These are phyloP conservation scores for Cheilosia grossa DNA, from an alignment of 2,888 invertebrate genomes.

Conservation along the genomic window DNA sequence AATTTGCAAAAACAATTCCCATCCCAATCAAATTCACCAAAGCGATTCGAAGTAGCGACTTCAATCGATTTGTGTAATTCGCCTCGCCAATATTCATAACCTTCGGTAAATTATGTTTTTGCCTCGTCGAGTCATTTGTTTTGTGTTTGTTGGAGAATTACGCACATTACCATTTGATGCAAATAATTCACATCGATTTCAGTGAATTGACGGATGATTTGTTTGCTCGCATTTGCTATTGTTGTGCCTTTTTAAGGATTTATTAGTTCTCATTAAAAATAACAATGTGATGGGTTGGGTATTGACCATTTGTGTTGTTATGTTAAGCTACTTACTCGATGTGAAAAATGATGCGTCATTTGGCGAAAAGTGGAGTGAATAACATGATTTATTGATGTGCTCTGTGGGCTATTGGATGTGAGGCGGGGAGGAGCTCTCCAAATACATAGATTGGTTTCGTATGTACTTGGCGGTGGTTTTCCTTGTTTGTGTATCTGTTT, in stretches of 20 bases:
- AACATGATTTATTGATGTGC: conserved; percentile 37
- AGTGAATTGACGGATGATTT: conserved; percentile 40
- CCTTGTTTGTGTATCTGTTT: neutral
- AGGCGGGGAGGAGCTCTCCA: neutral
- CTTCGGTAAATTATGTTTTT: conserved; percentile 13
- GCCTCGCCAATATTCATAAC: conserved; percentile 18
- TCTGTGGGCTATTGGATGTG: neutral
- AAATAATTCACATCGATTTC: conserved; percentile 54
- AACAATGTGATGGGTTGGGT: conserved; percentile 46
- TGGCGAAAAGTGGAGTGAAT: conserved; percentile 19
- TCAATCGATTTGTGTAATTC: conserved; percentile 18
- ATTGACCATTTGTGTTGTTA: conserved; percentile 42
- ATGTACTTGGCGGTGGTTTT: too few relatives aligned
- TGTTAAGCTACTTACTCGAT: conserved; percentile 30
- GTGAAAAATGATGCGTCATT: conserved; percentile 32
- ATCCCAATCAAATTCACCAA: too few relatives aligned
- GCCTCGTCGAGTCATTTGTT: conserved; percentile 23
- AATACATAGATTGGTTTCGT: too few relatives aligned
- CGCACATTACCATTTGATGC: conserved; percentile 35
- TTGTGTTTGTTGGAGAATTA: conserved; percentile 16
- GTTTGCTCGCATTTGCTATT: conserved; percentile 18
- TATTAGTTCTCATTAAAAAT: conserved; percentile 60
- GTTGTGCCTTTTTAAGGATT: conserved; percentile 29
- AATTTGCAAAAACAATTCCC: neutral
- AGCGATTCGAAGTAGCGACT: neutral